Evolutionary conservation across 2,797 vertebrate species (phyloP).

Genomic region (Erethizon dorsatum): DNA sequence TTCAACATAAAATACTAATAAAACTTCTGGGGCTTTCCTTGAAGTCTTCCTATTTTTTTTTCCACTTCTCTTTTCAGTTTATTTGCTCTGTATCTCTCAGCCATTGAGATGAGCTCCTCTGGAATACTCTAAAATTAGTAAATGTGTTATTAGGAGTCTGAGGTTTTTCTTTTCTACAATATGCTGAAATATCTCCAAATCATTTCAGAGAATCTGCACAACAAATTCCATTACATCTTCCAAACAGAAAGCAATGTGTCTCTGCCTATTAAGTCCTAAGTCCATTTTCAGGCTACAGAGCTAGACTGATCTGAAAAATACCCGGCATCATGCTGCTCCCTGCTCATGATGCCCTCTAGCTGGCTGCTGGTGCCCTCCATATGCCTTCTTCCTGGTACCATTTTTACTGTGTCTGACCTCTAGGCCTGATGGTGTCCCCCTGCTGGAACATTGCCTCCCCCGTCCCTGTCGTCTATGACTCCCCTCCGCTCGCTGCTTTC

Average conservation of each 20-base stretch:
- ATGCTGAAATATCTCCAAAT: constrained; percentile 14
- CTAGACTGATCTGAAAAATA: background rate
- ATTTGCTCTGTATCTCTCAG: constrained; percentile 94
- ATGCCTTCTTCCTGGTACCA: background rate
- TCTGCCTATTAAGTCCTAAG: background rate
- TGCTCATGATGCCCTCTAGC: background rate
- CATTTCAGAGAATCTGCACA: background rate
- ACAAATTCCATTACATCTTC: background rate
- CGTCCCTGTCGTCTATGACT: background rate
- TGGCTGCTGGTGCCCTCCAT: background rate
- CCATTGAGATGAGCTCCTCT: constrained; percentile 94
- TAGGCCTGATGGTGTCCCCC: background rate
- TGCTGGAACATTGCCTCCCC: background rate
- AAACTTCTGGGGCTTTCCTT: constrained; percentile 87
- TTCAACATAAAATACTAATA: constrained; percentile 40
- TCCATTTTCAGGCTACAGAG: background rate
- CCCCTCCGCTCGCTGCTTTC: background rate
- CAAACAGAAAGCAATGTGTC: background rate
- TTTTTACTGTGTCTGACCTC: background rate
- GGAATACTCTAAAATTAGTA: constrained; percentile 93
- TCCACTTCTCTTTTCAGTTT: constrained; percentile 90
- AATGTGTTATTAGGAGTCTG: constrained; percentile 15
- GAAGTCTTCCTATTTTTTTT: constrained; percentile 84
- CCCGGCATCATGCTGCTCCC: too few species aligned
- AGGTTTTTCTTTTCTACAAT: constrained; percentile 27